Base-by-base conservation (phyloP, 1,140 invertebrate genomes). In the Ridgeia piscesae region DNA sequence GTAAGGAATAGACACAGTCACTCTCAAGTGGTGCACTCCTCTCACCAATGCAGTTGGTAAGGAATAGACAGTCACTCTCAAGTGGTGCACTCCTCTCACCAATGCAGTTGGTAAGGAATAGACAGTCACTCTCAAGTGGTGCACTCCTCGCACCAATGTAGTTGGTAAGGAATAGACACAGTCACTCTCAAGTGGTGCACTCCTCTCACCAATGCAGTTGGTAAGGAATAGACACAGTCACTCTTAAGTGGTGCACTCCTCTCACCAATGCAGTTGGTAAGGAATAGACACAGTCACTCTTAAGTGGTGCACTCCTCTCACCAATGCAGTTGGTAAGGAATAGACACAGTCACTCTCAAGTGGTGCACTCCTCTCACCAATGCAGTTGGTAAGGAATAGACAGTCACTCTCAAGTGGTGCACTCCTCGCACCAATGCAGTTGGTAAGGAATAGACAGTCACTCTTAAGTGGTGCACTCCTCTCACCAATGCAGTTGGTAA, bases 151-250 rank as follows among this genome's bases (percentile, higher is more conserved):
- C 77, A 98, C 96, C 31, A 96, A 98, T 58, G 97, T 97, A 92
- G 98, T 97, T 94, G 97, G 11, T 42, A 42, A 42, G 42, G 42
- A 42, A 97, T 97, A 91, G 97, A 97, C 97, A 0, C 97, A 0
- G 97, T 99, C 0, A 99, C 98, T 0, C 96, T 99, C 9, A 99
- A 99, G 94, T 99, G 98, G 99, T 99, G 98, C 95, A 99, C 98
- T 17, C 98, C 99, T 0, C 97, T 98, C 77, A 98, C 96, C 31
- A 96, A 98, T 58, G 97, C 97, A 92, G 98, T 97, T 94, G 97
- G 42, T 42, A 42, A 42, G 42, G 42, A 42, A 97, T 97, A 91
- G 97, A 97, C 97, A 0, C 97, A 0, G 97, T 99, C 0, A 99
- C 98, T 0, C 96, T 99, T 8, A 99, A 99, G 94, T 99, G 98